Percentiles rank a stretch among this genome's conserved stretches.
Conservation (phyloP, 1,140 invertebrate genomes). For the Leptinotarsa undecemlineata region DNA sequence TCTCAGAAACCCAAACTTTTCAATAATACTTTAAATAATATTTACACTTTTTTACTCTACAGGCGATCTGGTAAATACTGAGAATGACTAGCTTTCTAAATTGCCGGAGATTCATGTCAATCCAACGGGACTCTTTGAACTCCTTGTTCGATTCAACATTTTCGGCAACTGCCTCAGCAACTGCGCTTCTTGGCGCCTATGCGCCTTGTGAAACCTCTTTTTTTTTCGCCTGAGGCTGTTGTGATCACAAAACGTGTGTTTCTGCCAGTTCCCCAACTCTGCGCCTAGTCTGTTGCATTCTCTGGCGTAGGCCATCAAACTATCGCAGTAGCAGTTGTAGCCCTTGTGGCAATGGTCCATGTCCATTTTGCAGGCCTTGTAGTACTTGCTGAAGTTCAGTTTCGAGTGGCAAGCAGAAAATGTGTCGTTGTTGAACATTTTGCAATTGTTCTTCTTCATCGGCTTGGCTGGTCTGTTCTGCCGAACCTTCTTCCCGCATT, state of each 20-base stretch:
- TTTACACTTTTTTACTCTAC: constrained; percentile 33
- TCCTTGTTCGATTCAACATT: constrained; percentile 17
- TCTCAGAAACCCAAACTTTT: neutral
- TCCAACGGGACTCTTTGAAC: constrained; percentile 1
- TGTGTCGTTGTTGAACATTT: constrained; percentile 48
- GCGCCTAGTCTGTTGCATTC: constrained; percentile 80
- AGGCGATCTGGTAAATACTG: constrained; percentile 34
- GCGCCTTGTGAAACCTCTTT: neutral
- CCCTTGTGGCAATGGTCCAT: constrained; percentile 86
- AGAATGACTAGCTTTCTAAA: constrained; percentile 41
- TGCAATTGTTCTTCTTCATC: constrained; percentile 39
- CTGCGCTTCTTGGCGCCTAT: neutral
- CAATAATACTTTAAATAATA: constrained; percentile 36
- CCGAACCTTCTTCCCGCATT: constrained; percentile 65
- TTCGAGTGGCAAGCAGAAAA: constrained; percentile 74
- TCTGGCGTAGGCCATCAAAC: constrained; percentile 83
- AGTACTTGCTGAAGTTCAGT: constrained; percentile 78
- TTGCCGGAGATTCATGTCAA: constrained; percentile 3
- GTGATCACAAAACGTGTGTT: constrained; percentile 51
- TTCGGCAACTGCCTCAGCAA: constrained; percentile 17
- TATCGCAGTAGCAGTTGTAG: constrained; percentile 83
- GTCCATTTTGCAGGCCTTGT: constrained; percentile 84
- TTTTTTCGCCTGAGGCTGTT: constrained; percentile 1
- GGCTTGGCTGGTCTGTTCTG: constrained; percentile 32
- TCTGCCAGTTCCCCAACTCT: constrained; percentile 65